phyloP scores from a whole-genome alignment of 2,797 vertebrate species.

The Coreius guichenoti region DNA sequence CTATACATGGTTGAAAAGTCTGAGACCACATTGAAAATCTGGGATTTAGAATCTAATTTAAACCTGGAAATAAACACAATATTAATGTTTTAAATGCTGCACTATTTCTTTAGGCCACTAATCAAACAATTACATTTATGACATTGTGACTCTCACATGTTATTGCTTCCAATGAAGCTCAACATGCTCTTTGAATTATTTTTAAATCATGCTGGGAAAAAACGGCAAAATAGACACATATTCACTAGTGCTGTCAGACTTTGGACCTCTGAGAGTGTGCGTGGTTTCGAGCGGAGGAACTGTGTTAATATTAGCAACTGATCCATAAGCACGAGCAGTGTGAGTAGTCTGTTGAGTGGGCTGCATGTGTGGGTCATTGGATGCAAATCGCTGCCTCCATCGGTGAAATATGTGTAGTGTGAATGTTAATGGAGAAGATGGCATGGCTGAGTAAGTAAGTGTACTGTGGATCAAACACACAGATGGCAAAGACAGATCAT shows the following conservation, averaged over 20 bases:
- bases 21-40: not conserved
- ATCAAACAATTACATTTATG: not conserved
- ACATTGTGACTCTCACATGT: not conserved
- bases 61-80: not conserved
- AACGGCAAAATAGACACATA: not conserved
- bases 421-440: constrained; percentile 22
- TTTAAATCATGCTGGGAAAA: not conserved
- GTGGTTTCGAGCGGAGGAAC: constrained; percentile 18
- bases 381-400: constrained; percentile 7
- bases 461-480: constrained; percentile 40
- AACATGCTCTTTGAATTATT: not conserved
- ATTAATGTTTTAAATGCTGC: not conserved
- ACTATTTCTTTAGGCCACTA: not conserved
- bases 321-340: constrained; percentile 10
- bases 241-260: constrained; percentile 16
- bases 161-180: not conserved
- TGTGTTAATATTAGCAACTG: constrained; percentile 28
- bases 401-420: constrained; percentile 10
- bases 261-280: not conserved
- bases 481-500: constrained; percentile 29
- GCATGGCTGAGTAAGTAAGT: constrained; percentile 8
- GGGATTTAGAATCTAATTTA: not conserved
- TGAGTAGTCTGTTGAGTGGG: constrained; percentile 40
- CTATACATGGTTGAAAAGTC: constrained; percentile 5
- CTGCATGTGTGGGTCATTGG: constrained; percentile 24